Evolutionary conservation across 2,888 invertebrate genomes (phyloP), one percentile per base, ranked within the genome.

Genomic region (Isotomurus palustris): DNA sequence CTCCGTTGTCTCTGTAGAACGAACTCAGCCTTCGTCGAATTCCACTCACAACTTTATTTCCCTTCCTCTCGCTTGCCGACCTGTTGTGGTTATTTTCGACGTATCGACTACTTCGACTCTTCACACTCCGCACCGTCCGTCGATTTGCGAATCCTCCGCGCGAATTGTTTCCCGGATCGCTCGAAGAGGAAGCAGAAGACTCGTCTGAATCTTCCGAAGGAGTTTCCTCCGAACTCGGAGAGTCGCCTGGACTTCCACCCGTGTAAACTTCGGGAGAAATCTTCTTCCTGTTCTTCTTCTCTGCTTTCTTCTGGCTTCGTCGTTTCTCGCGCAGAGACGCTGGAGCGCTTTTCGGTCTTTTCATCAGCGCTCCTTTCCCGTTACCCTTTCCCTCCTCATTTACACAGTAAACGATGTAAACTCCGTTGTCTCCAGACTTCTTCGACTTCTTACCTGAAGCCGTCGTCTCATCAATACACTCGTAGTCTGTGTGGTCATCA

Each of bases 331-430:
- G 45, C 14, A 29, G 52, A 5, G 68, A 65, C 0, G 66, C 43
- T 22, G 70, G 68, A 22, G 67, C 68, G 40, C 66, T 66, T 29
- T 45, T 59, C 3, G 67, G 60, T 0, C 24, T 27, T 19, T 62
- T 59, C 17, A n/a, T n/a, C n/a, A n/a, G n/a, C n/a, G n/a, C n/a
- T n/a, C n/a, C n/a, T n/a, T n/a, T n/a, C n/a, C n/a, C n/a, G n/a
- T n/a, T n/a, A n/a, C 53, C 49, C 35, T 56, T 59, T n/a, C n/a
- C n/a, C 19, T 63, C 56, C 14, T 64, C 52, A 12, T 62, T 54
- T 53, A 54, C 36, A 50, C 63, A 68, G 53, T 70, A 70, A 8
- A 70, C 59, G 45, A 70, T 62, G 58, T 67, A 68, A 6, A 68
- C 59, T 2, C 66, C 67, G 38, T 68, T 67, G n/a, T n/a, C n/a